Conservation (phyloP, 2,888 invertebrate genomes). For the Drosophila melanosoma region DNA sequence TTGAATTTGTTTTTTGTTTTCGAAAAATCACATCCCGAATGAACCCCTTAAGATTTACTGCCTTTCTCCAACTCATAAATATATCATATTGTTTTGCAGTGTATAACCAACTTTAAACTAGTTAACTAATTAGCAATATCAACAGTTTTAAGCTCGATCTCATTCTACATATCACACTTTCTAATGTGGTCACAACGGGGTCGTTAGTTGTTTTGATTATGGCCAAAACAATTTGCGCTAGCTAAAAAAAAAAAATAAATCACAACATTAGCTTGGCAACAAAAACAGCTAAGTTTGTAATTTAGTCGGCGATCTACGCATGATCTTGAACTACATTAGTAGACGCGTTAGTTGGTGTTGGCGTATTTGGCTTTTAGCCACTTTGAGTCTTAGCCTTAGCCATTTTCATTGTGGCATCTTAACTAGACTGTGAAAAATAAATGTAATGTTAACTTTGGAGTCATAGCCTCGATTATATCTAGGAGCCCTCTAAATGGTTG, state of each 20-base stretch:
- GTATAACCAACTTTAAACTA: constrained; percentile 2
- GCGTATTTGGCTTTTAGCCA: constrained; percentile 36
- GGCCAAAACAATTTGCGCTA: constrained; percentile 36
- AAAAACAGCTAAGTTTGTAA: constrained; percentile 4
- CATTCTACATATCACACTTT: constrained; percentile 59
- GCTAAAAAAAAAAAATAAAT: constrained; percentile 21
- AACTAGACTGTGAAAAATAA: constrained; percentile 76
- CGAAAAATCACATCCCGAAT: not conserved
- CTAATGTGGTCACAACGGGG: constrained; percentile 65
- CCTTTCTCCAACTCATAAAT: not conserved
- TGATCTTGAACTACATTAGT: constrained; percentile 71
- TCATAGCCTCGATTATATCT: constrained; percentile 50
- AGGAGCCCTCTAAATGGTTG: constrained; percentile 18
- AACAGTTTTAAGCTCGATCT: constrained; percentile 7
- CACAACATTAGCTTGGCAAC: constrained; percentile 5
- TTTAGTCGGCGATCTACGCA: constrained; percentile 49
- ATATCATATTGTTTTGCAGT: not conserved
- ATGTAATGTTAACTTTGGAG: constrained; percentile 69
- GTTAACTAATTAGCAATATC: constrained; percentile 52
- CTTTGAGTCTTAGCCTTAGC: constrained; percentile 33
- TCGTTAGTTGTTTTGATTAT: constrained; percentile 33
- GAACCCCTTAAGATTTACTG: not conserved
- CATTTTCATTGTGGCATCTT: constrained; percentile 44
- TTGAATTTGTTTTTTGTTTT: not conserved
- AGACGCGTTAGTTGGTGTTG: constrained; percentile 27